Conservation (phyloP, 2,888 invertebrate species). For the Yponomeuta evonymella region DNA sequence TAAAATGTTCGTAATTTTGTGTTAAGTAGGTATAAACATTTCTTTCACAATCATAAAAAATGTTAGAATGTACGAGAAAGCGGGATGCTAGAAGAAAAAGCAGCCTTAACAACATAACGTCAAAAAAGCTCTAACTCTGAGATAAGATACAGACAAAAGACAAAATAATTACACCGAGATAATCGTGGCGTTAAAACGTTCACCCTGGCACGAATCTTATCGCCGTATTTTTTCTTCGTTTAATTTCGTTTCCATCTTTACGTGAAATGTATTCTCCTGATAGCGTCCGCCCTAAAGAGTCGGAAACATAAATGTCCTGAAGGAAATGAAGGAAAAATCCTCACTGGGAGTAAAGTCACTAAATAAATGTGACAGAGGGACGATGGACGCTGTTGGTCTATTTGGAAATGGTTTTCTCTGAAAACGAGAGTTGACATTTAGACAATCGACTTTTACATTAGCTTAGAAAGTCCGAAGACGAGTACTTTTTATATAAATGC, state of each 20-base stretch:
- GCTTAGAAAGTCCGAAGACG: too few relatives aligned
- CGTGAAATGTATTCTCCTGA: constrained; percentile 41
- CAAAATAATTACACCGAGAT: background rate
- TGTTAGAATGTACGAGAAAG: too few relatives aligned
- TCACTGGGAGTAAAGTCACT: background rate
- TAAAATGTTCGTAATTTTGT: too few relatives aligned
- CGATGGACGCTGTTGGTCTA: too few relatives aligned
- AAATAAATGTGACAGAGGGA: background rate
- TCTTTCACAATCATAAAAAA: too few relatives aligned
- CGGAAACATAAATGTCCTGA: constrained; percentile 52
- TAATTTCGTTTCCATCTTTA: constrained; percentile 14
- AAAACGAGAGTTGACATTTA: too few relatives aligned
- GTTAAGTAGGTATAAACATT: too few relatives aligned
- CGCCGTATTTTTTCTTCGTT: background rate
- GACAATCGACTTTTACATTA: too few relatives aligned
- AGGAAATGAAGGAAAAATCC: constrained; percentile 56
- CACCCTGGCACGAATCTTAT: background rate
- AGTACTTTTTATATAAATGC: too few relatives aligned
- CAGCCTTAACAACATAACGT: background rate
- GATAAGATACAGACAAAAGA: background rate
- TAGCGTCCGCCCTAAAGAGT: constrained; percentile 43
- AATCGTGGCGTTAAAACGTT: constrained; percentile 1
- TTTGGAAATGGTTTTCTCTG: too few relatives aligned
- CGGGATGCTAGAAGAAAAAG: too few relatives aligned
- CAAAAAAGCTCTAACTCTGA: background rate